Conservation (phyloP, 2,797 vertebrate species). For the Limnodromus scolopaceus region DNA sequence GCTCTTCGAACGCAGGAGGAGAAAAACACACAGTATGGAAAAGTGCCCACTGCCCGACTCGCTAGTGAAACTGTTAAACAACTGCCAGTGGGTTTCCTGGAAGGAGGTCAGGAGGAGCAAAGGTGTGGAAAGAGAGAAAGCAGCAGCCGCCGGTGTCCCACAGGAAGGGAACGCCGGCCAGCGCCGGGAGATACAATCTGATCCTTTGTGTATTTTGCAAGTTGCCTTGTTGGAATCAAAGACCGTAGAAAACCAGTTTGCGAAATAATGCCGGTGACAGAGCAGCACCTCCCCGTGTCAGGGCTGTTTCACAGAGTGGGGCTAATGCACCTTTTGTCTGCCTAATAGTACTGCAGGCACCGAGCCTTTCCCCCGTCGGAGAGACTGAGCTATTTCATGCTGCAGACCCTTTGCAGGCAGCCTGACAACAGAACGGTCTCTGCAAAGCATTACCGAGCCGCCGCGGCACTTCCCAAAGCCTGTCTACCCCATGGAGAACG, state of each 20-base stretch:
- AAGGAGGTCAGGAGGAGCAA: conserved; percentile 44
- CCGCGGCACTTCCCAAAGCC: not conserved
- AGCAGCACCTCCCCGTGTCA: conserved; percentile 43
- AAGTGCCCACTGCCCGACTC: conserved; percentile 31
- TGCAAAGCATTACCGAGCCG: not conserved
- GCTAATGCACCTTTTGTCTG: conserved; percentile 62
- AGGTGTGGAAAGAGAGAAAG: conserved; percentile 54
- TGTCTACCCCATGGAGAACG: not conserved
- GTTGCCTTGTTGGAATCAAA: conserved; percentile 56
- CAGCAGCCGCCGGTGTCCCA: conserved; percentile 22
- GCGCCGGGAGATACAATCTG: conserved; percentile 25
- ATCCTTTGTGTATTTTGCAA: conserved; percentile 27
- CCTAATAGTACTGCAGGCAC: not conserved
- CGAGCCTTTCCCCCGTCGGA: not conserved
- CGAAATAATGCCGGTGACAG: conserved; percentile 35
- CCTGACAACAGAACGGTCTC: not conserved
- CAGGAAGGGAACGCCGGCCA: not conserved
- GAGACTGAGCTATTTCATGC: not conserved
- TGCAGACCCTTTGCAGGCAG: conserved; percentile 1
- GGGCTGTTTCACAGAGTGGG: conserved; percentile 53
- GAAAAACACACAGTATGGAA: conserved; percentile 58
- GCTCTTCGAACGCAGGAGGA: conserved; percentile 37
- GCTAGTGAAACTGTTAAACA: conserved; percentile 46
- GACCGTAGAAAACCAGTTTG: conserved; percentile 53
- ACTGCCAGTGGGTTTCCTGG: conserved; percentile 58